phyloP scores from a whole-genome alignment of 2,888 invertebrate species.

The Sepiola atlantica region DNA sequence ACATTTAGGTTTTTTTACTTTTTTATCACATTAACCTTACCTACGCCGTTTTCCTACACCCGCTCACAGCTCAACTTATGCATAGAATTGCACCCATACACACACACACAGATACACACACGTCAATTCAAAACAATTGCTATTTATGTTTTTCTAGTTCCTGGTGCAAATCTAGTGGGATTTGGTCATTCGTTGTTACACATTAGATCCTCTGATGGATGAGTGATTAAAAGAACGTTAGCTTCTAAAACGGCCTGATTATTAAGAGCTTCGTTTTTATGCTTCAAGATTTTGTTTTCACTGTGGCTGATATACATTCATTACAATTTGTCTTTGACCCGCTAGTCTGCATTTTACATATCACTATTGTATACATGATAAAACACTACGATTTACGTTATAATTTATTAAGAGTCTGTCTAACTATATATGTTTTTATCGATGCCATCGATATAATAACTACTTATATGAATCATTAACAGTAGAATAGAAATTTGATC shows the following conservation, averaged over 20 bases:
- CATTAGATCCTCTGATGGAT: not conserved
- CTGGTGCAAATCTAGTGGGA: not conserved
- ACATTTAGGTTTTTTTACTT: not conserved
- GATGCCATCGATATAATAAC: too few species aligned
- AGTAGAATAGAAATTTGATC: too few species aligned
- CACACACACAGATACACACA: too few species aligned
- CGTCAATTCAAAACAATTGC: not conserved
- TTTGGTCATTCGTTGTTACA: conserved; percentile 17
- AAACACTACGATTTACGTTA: not conserved
- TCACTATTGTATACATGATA: not conserved
- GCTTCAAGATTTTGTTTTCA: not conserved
- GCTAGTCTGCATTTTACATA: not conserved
- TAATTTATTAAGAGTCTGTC: too few species aligned
- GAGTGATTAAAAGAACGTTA: not conserved
- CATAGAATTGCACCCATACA: not conserved
- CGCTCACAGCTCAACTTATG: not conserved
- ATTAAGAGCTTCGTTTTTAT: not conserved
- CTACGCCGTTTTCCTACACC: not conserved
- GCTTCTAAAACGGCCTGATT: not conserved
- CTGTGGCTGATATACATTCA: not conserved
- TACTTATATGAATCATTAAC: too few species aligned
- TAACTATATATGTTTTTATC: too few species aligned
- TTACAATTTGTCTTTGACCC: not conserved
- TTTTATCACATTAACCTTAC: not conserved
- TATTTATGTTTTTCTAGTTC: not conserved